These are phyloP conservation scores for Harpalus rufipes DNA, from an alignment of 2,888 invertebrate species.

Conservation along the genomic window DNA sequence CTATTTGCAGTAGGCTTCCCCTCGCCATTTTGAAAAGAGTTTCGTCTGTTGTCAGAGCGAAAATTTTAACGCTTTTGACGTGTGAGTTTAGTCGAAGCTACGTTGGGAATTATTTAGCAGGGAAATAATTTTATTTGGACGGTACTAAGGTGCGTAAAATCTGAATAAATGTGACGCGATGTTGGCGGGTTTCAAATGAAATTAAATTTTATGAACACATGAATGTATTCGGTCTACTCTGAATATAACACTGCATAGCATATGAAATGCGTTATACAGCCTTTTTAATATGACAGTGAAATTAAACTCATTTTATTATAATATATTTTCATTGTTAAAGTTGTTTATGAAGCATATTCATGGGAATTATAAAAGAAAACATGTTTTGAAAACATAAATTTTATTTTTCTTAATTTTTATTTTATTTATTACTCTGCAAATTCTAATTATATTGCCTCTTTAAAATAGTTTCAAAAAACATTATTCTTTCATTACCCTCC, in stretches of 20 bases:
- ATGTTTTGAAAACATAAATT: too few species aligned
- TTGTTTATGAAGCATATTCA: too few species aligned
- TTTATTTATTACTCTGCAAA: too few species aligned
- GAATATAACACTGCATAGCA: background rate
- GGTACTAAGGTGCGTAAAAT: background rate
- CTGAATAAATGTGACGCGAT: background rate
- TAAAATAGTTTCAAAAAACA: too few species aligned
- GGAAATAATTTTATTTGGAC: background rate
- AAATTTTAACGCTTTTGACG: conserved; percentile 29
- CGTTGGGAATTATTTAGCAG: conserved; percentile 21
- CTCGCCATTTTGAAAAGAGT: conserved; percentile 21
- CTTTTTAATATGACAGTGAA: too few species aligned
- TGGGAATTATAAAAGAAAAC: too few species aligned
- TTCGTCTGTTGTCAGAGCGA: background rate
- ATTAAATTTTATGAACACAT: conserved; percentile 1
- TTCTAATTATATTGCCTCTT: too few species aligned
- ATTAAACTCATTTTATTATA: too few species aligned
- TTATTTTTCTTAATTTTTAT: too few species aligned
- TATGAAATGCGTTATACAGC: background rate
- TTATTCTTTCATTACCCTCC: too few species aligned
- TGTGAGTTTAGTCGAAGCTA: background rate
- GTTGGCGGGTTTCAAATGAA: background rate
- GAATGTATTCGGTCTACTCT: background rate
- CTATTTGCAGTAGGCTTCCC: background rate
- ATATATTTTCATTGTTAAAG: too few species aligned